Base-by-base conservation (phyloP, 2,888 invertebrate genomes). In the Brachyptera risi region DNA sequence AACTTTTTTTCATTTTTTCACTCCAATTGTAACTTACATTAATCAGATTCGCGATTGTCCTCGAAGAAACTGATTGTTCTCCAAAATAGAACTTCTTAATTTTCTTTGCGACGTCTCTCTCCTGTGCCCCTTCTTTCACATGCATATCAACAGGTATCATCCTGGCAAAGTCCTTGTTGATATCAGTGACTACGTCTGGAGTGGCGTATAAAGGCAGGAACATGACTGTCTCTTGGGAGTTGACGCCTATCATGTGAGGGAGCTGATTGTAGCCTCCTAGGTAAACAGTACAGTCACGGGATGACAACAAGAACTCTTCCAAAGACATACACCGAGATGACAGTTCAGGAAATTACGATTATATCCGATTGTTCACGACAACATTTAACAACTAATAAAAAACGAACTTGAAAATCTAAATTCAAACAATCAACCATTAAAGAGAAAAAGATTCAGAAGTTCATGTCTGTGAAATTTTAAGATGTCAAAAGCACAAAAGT, bases 21-120 rank as follows among this genome's bases (percentile, higher is more conserved):
- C n/a, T n/a, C n/a, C n/a, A 35, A 11, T 84, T 84, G 3, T 76
- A 74, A 44, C 80, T 73, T 51, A 81, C 74, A 64, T 80, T 76
- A 11, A 78, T 70, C 0, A 79, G 74, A 66, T 73, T 74, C 0
- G 75, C 72, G 49, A 83, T 71, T 0, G 67, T 65, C 2, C 80
- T 77, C 7, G 72, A 64, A 5, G 71, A 71, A 1, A 76, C 60
- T 0, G 70, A 65, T 9, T 76, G 70, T 0, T 73, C 75, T 58
- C 76, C 72, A 51, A 82, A 76, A 70, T 83, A 84, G 58, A 76
- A 73, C 1, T 72, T 67, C 49, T 74, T 74, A 9, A 81, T 70
- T 65, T 71, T 71, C 1, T 72, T 68, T 1, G 78, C 79, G 31
- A 76, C 71, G 19, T 73, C 72, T 17, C 56, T 69, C 2, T 75